phyloP scores from a whole-genome alignment of 1,140 invertebrate genomes.

The Danaus plexippus region DNA sequence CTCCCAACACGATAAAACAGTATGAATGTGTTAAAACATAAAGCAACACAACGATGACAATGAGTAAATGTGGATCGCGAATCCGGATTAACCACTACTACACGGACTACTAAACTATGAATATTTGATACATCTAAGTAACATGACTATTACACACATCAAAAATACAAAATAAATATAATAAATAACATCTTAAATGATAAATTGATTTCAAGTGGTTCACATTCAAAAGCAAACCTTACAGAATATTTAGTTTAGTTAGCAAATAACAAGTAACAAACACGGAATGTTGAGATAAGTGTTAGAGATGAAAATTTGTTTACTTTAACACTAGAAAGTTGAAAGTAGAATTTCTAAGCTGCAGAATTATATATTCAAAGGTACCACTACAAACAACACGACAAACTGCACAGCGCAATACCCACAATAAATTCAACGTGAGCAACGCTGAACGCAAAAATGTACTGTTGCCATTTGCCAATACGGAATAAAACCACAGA shows the following conservation, averaged over 20 bases:
- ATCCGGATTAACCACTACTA: slow-evolving; percentile 43
- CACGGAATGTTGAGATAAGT: slow-evolving; percentile 15
- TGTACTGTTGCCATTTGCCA: slow-evolving; percentile 20
- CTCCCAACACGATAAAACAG: slow-evolving; percentile 63
- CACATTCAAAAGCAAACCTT: slow-evolving; percentile 11
- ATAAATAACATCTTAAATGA: slow-evolving; percentile 16
- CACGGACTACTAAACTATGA: slow-evolving; percentile 12
- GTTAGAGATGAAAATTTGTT: slow-evolving; percentile 19
- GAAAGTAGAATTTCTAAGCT: slow-evolving; percentile 22
- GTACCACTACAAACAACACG: slow-evolving; percentile 29
- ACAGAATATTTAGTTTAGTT: slow-evolving; percentile 14
- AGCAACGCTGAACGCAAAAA: slow-evolving; percentile 24
- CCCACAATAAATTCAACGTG: slow-evolving; percentile 27
- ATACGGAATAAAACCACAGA: slow-evolving; percentile 11
- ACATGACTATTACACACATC: slow-evolving; percentile 9
- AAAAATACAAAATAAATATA: slow-evolving; percentile 14
- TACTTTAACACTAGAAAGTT: slow-evolving; percentile 25
- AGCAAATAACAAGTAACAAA: slow-evolving; percentile 15
- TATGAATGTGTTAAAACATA: slow-evolving; percentile 63
- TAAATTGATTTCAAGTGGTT: slow-evolving; percentile 16
- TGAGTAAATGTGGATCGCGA: slow-evolving; percentile 52
- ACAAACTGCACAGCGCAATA: slow-evolving; percentile 29
- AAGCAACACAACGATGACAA: slow-evolving; percentile 63
- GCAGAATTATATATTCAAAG: slow-evolving; percentile 24
- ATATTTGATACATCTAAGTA: slow-evolving; percentile 8